A percentile compares a stretch with the other conserved stretches of the same genome.
phyloP scores from a whole-genome alignment of 2,797 vertebrate species.

The Heteromormyrus szaboi region DNA sequence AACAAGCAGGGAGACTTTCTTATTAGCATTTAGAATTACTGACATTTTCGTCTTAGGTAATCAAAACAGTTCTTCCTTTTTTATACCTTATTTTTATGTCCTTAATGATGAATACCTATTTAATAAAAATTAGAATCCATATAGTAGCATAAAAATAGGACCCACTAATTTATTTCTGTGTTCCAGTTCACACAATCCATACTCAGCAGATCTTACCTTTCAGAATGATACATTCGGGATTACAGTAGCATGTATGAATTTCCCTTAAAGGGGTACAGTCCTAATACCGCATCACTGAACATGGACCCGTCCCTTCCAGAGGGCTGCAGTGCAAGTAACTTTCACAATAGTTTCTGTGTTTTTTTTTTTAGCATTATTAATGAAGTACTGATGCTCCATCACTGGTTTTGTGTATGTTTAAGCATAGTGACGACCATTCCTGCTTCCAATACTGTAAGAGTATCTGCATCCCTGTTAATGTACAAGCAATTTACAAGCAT shows the following conservation, averaged over 20 bases:
- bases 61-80: not conserved
- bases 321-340: not conserved
- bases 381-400: not conserved
- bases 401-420: not conserved
- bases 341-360: not conserved
- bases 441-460: not conserved
- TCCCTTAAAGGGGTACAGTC: not conserved
- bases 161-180: not conserved
- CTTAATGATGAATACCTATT: not conserved
- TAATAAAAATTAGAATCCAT: not conserved
- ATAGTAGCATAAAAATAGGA: not conserved
- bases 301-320: not conserved
- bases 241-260: not conserved
- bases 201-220: not conserved
- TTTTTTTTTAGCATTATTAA: not conserved
- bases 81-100: not conserved
- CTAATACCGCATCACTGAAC: not conserved
- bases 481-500: not conserved
- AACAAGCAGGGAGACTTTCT: not conserved
- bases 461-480: not conserved
- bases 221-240: not conserved
- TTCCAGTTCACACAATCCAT: not conserved
- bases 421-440: not conserved
- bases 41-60: not conserved
- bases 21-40: not conserved